A percentile compares a stretch with the other conserved stretches of the same genome.
Evolutionary conservation across 2,797 vertebrate species (phyloP).

Genomic region (Crenichthys baileyi): DNA sequence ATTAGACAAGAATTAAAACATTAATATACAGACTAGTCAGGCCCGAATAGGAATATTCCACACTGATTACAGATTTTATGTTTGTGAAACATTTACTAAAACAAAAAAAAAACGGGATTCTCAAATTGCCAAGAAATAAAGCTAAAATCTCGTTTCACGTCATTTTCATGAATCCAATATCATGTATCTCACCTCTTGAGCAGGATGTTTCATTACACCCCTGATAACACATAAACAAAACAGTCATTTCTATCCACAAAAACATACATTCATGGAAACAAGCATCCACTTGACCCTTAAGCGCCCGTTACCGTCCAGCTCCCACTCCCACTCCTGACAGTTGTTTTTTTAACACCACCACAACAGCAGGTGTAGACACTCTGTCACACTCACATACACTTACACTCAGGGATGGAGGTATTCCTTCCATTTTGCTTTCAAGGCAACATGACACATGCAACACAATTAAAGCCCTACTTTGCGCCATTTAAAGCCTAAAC

Average conservation of each 20-base stretch:
- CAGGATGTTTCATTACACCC: neutral
- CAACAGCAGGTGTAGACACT: constrained; percentile 35
- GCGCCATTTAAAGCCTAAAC: neutral
- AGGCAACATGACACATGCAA: constrained; percentile 12
- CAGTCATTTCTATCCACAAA: neutral
- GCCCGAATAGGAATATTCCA: neutral
- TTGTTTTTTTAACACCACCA: constrained; percentile 28
- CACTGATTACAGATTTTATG: neutral
- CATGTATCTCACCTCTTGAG: neutral
- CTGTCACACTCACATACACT: neutral
- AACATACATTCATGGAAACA: constrained; percentile 57
- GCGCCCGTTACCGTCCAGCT: constrained; percentile 38
- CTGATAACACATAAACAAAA: neutral
- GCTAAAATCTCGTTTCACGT: neutral
- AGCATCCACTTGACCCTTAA: constrained; percentile 36
- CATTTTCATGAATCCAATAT: neutral
- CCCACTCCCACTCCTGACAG: constrained; percentile 41
- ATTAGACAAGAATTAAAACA: neutral
- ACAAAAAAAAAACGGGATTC: neutral
- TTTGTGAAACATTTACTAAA: neutral
- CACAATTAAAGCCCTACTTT: neutral
- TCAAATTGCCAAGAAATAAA: neutral
- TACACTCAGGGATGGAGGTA: neutral
- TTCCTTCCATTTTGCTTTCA: constrained; percentile 26
- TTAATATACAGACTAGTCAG: neutral